Conservation (phyloP, 2,888 invertebrate species). For the Petrolisthes cinctipes region DNA sequence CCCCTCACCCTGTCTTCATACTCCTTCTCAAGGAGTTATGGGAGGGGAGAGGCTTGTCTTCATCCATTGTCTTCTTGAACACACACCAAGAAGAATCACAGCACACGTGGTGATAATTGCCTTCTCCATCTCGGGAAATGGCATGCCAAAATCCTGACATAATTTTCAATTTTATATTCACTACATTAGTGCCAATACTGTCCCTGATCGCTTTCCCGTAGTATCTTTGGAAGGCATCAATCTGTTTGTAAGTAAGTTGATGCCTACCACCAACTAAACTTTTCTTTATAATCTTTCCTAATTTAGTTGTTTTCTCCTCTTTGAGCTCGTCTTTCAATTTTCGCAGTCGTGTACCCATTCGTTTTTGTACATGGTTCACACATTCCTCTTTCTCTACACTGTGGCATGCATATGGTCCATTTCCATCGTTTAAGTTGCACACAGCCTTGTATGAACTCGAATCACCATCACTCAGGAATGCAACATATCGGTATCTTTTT, state of each 20-base stretch:
- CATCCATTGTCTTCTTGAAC: slow-evolving; percentile 19
- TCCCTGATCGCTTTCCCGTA: slow-evolving; percentile 34
- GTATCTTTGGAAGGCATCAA: slow-evolving; percentile 24
- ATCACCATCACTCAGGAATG: slow-evolving; percentile 30
- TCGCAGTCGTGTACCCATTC: slow-evolving; percentile 34
- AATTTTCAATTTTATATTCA: slow-evolving; percentile 4
- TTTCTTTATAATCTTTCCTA: slow-evolving; percentile 2
- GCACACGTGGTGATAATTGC: slow-evolving; percentile 1
- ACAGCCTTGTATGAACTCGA: slow-evolving; percentile 28
- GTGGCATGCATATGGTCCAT: background rate
- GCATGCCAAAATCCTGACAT: slow-evolving; percentile 24
- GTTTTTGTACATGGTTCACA: slow-evolving; percentile 37
- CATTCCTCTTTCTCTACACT: slow-evolving; percentile 25
- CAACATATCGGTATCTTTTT: slow-evolving; percentile 18
- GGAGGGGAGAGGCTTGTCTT: slow-evolving; percentile 28
- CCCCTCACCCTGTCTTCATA: too few relatives aligned
- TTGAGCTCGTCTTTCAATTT: slow-evolving; percentile 22
- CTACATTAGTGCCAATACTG: slow-evolving; percentile 14
- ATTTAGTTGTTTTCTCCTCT: slow-evolving; percentile 28
- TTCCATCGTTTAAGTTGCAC: slow-evolving; percentile 9
- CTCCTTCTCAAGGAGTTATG: slow-evolving; percentile 12
- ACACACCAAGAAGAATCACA: slow-evolving; percentile 22
- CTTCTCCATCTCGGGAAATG: slow-evolving; percentile 16
- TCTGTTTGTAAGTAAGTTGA: slow-evolving; percentile 26
- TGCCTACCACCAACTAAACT: slow-evolving; percentile 40